These are phyloP conservation scores for Pseudanteris insignis DNA, from an alignment of 2,888 invertebrate species.

Conservation along the genomic window DNA sequence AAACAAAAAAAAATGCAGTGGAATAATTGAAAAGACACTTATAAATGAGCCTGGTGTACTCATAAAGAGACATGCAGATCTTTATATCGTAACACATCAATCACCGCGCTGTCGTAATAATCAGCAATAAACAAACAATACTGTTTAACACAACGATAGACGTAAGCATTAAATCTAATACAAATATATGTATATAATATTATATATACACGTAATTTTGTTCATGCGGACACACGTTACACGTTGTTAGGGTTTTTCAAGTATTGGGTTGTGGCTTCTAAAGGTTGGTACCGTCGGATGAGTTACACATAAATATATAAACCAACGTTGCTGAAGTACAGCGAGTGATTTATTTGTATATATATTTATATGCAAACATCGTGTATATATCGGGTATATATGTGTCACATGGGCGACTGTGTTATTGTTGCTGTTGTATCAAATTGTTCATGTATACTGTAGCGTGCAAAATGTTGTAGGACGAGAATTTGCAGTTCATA, in stretches of 20 bases:
- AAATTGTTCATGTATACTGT: conserved; percentile 29
- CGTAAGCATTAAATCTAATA: conserved; percentile 39
- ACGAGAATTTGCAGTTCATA: conserved; percentile 7
- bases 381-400: conserved; percentile 10
- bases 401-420: conserved; percentile 35
- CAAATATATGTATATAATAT: conserved; percentile 18
- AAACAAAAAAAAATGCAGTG: neutral
- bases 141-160: conserved; percentile 31
- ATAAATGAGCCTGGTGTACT: conserved; percentile 42
- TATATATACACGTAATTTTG: conserved; percentile 18
- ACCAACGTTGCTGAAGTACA: too few relatives aligned
- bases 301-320: neutral
- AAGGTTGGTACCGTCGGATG: conserved; percentile 25
- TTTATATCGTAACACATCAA: conserved; percentile 32
- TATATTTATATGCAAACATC: too few relatives aligned
- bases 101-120: conserved; percentile 25
- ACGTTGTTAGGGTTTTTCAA: conserved; percentile 30
- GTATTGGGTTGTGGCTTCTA: conserved; percentile 23
- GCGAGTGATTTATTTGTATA: too few relatives aligned
- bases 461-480: conserved; percentile 34
- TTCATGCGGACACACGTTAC: conserved; percentile 43
- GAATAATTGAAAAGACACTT: conserved; percentile 17
- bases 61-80: conserved; percentile 44
- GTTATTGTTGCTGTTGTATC: conserved; percentile 43
- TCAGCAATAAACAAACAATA: conserved; percentile 34